phyloP scores from a whole-genome alignment of 2,888 invertebrate genomes.

The Azorinus chamasolen region DNA sequence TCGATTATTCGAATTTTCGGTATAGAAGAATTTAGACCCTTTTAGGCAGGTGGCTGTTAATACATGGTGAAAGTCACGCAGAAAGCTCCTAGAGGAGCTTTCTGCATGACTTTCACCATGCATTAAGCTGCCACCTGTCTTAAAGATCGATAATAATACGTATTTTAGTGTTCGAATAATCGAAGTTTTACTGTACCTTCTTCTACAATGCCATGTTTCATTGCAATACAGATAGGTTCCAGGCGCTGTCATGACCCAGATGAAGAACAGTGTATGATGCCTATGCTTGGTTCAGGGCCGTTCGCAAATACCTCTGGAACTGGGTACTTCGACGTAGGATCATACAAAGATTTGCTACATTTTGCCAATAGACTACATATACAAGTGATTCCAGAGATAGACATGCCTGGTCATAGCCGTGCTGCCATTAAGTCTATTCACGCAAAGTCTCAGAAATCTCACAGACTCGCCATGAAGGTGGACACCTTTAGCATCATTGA shows the following conservation, averaged over 20 bases:
- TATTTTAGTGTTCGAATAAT: no score
- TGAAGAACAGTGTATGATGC: constrained; percentile 72
- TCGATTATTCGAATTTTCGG: no score
- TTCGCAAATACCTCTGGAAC: constrained; percentile 62
- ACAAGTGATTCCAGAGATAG: constrained; percentile 81
- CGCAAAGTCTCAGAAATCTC: constrained; percentile 58
- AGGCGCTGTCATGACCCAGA: constrained; percentile 75
- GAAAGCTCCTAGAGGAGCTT: no score
- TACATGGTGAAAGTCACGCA: no score
- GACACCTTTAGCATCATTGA: constrained; percentile 72
- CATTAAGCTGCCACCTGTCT: no score
- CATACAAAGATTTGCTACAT: constrained; percentile 80
- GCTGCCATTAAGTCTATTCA: constrained; percentile 81
- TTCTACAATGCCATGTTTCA: no score
- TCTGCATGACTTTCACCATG: no score
- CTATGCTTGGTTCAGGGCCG: constrained; percentile 80
- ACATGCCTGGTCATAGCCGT: constrained; percentile 81
- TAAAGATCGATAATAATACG: no score
- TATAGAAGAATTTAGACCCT: no score
- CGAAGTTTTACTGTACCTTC: constrained; percentile 4
- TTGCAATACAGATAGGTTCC: constrained; percentile 75
- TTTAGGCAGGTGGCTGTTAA: no score
- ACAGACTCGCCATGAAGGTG: constrained; percentile 40
- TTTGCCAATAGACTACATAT: constrained; percentile 77
- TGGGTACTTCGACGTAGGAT: constrained; percentile 75